These are phyloP conservation scores for Salvelinus fontinalis DNA, from an alignment of 2,113 vertebrate species.

Conservation along the genomic window DNA sequence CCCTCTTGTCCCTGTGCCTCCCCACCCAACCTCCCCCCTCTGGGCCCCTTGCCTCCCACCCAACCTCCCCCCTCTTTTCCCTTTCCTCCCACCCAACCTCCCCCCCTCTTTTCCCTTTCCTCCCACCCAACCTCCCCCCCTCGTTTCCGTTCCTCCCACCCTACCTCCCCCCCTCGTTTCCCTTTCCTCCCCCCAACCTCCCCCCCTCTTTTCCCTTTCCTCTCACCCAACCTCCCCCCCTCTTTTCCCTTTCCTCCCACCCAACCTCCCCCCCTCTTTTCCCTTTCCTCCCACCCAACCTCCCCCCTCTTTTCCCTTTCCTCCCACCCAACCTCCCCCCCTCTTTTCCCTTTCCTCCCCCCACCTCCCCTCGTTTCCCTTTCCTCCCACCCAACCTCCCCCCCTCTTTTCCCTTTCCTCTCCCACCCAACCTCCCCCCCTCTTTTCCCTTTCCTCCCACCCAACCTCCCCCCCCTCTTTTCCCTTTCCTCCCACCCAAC, in stretches of 20 bases:
- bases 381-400: too few relatives aligned
- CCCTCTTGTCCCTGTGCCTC: conserved; percentile 8
- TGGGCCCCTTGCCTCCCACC: background rate
- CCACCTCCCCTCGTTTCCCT: too few relatives aligned
- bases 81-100: conserved; percentile 35
- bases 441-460: conserved; percentile 9
- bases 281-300: conserved; percentile 35
- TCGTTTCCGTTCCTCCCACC: too few relatives aligned
- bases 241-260: too few relatives aligned
- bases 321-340: conserved; percentile 33
- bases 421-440: conserved; percentile 37
- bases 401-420: too few relatives aligned
- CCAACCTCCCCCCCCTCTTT: conserved; percentile 37
- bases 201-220: too few relatives aligned
- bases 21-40: conserved; percentile 37
- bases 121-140: too few relatives aligned
- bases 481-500: conserved; percentile 53
- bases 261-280: too few relatives aligned
- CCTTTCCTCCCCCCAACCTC: too few relatives aligned
- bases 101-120: too few relatives aligned
- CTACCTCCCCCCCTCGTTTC: too few relatives aligned
- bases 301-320: conserved; percentile 4
- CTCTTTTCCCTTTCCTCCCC: conserved; percentile 13
- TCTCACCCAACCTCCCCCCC: too few relatives aligned
- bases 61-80: conserved; percentile 35